phyloP scores from a whole-genome alignment of 1,140 invertebrate genomes.

The Drosophila dunni region DNA sequence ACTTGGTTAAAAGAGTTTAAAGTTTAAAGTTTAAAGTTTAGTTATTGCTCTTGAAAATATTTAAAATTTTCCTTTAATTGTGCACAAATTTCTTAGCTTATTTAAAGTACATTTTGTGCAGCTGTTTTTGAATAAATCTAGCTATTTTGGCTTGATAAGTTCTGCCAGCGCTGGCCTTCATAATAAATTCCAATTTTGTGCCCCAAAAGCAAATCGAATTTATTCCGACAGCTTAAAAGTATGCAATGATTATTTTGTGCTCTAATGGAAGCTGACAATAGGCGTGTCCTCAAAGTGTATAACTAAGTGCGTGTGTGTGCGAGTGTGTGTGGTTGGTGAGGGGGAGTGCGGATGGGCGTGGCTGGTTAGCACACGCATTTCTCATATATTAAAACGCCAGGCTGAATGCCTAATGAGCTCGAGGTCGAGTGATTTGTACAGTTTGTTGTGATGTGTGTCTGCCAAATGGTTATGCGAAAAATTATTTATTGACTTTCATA shows the following conservation, averaged over 20 bases:
- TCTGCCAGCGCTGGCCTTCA: too few species aligned
- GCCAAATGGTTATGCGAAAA: constrained; percentile 20
- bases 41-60: too few species aligned
- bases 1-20: too few species aligned
- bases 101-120: too few species aligned
- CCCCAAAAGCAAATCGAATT: neutral
- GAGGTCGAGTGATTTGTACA: constrained; percentile 33
- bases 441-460: constrained; percentile 25
- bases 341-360: constrained; percentile 7
- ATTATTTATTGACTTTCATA: constrained; percentile 82
- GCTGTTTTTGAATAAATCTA: too few species aligned
- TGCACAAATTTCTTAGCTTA: too few species aligned
- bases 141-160: too few species aligned
- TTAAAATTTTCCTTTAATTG: too few species aligned
- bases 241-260: constrained; percentile 24
- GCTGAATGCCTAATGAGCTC: constrained; percentile 71
- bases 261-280: constrained; percentile 2
- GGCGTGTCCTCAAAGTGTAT: constrained; percentile 17
- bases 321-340: neutral
- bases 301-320: neutral
- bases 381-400: constrained; percentile 56
- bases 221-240: constrained; percentile 17
- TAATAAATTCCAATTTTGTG: too few species aligned
- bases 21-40: too few species aligned
- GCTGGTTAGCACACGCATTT: constrained; percentile 32